phyloP scores from a whole-genome alignment of 1,140 invertebrate genomes.

The Formica exsecta region DNA sequence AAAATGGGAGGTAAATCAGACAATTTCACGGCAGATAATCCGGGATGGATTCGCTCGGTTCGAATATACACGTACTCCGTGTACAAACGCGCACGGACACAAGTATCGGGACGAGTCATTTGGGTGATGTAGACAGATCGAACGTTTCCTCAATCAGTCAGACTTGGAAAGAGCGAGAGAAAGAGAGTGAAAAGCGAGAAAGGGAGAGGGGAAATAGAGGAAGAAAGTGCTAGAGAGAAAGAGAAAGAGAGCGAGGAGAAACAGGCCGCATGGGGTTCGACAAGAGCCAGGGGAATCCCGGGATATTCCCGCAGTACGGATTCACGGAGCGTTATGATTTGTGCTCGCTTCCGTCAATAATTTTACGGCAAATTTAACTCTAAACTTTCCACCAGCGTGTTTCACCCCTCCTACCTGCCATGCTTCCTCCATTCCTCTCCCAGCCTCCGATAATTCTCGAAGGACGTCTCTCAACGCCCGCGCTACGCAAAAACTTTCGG shows the following conservation, averaged over 20 bases:
- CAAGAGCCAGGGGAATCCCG: constrained; percentile 53
- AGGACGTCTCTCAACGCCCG: constrained; percentile 44
- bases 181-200: background rate
- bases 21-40: constrained; percentile 84
- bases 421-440: background rate
- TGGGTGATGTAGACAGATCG: constrained; percentile 77
- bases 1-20: constrained; percentile 82
- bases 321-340: constrained; percentile 86
- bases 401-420: constrained; percentile 24
- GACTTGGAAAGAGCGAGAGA: constrained; percentile 24
- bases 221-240: constrained; percentile 4
- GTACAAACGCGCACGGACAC: constrained; percentile 5
- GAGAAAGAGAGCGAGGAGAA: constrained; percentile 20
- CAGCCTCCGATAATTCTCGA: constrained; percentile 62
- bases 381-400: constrained; percentile 73
- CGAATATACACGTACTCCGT: constrained; percentile 24
- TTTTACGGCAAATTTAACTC: constrained; percentile 85
- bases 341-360: constrained; percentile 85
- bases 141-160: constrained; percentile 62
- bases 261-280: constrained; percentile 29
- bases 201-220: background rate
- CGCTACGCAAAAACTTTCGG: constrained; percentile 68
- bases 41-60: constrained; percentile 75
- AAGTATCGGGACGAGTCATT: constrained; percentile 72
- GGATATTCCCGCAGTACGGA: constrained; percentile 77